Percentiles rank a stretch among this genome's conserved stretches.
Evolutionary conservation across 1,140 invertebrate genomes (phyloP).

Genomic region (Halotydeus destructor): DNA sequence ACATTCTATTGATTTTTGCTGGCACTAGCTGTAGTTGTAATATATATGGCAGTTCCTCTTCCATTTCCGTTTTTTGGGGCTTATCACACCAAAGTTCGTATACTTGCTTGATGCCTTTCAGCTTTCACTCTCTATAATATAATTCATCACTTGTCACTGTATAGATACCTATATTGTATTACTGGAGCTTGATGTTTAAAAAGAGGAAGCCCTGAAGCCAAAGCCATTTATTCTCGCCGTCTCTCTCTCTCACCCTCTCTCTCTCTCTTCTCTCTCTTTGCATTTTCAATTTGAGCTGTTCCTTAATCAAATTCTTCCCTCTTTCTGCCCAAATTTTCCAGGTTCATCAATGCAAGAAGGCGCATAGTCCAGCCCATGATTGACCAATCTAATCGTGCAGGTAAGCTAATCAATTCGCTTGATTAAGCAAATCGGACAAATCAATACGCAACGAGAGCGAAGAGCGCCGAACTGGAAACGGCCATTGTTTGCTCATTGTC

Average conservation of each 20-base stretch:
- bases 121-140: not conserved
- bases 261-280: not conserved
- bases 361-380: conserved; percentile 79
- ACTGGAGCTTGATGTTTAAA: too few relatives aligned
- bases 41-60: not conserved
- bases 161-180: too few relatives aligned
- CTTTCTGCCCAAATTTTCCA: conserved; percentile 21
- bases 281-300: not conserved
- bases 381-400: conserved; percentile 74
- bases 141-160: not conserved
- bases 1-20: not conserved
- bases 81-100: not conserved
- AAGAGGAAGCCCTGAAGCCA: too few relatives aligned
- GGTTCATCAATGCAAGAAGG: conserved; percentile 88
- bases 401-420: conserved; percentile 3
- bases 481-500: not conserved
- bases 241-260: conserved; percentile 3
- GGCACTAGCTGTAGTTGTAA: too few relatives aligned
- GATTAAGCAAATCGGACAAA: not conserved
- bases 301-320: not conserved
- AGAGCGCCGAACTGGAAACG: not conserved
- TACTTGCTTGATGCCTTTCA: not conserved
- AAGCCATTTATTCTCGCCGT: too few relatives aligned
- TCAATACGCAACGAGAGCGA: too few relatives aligned
- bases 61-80: not conserved